Percentiles rank a stretch among this genome's conserved stretches.
Conservation (phyloP, 1,140 invertebrate species). For the Aethina tumida region DNA sequence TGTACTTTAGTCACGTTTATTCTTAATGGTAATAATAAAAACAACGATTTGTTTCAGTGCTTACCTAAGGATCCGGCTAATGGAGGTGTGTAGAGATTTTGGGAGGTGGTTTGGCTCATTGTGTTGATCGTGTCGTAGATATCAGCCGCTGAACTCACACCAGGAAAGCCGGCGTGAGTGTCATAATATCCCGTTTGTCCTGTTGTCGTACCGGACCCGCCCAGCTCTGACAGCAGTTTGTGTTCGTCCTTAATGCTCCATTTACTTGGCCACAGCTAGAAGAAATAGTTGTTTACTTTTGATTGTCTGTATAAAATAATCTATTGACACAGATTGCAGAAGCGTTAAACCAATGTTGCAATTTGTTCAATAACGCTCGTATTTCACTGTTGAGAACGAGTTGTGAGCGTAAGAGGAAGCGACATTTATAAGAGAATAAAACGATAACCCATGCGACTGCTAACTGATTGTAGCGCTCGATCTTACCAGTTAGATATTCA, state of each 20-base stretch:
- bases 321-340: no score
- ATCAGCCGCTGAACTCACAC: conserved; percentile 48
- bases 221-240: conserved; percentile 71
- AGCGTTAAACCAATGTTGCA: no score
- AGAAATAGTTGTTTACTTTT: no score
- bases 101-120: conserved; percentile 58
- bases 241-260: conserved; percentile 84
- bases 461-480: no score
- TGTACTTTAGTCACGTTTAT: background rate
- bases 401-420: no score
- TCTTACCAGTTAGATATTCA: no score
- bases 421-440: no score
- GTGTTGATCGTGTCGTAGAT: conserved; percentile 66
- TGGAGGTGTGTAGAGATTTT: conserved; percentile 64
- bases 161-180: conserved; percentile 43
- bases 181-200: conserved; percentile 48
- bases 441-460: no score
- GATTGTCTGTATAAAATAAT: no score
- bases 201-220: conserved; percentile 43
- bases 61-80: conserved; percentile 63
- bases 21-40: background rate
- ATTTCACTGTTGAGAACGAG: no score
- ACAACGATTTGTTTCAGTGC: conserved; percentile 1
- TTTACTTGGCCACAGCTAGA: conserved; percentile 75
- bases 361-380: no score